Percentiles rank a stretch among this genome's conserved stretches.
Conservation (phyloP, 2,888 invertebrate genomes). For the Pemphredon lugubris region DNA sequence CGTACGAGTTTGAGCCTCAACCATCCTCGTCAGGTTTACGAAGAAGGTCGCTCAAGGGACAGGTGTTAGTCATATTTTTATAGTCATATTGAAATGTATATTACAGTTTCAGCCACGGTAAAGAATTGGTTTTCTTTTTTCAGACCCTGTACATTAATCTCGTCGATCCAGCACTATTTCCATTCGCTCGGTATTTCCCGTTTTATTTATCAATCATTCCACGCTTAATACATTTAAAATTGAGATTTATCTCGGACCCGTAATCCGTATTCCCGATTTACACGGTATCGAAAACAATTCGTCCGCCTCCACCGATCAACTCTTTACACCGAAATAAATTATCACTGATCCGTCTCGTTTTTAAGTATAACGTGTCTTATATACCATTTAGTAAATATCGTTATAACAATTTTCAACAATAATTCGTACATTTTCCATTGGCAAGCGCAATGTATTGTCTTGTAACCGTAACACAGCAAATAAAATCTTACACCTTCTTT, state of each 20-base stretch:
- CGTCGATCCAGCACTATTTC: too few species aligned
- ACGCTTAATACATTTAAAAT: slow-evolving; percentile 5
- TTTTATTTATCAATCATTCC: slow-evolving; percentile 5
- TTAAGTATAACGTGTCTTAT: slow-evolving; percentile 26
- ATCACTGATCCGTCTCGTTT: background rate
- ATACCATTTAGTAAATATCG: slow-evolving; percentile 16
- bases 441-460: slow-evolving; percentile 61
- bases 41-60: too few species aligned
- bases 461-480: slow-evolving; percentile 49
- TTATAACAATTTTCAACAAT: slow-evolving; percentile 44
- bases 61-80: too few species aligned
- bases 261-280: slow-evolving; percentile 26
- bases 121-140: too few species aligned
- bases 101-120: too few species aligned
- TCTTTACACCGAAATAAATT: background rate
- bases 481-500: slow-evolving; percentile 34
- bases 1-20: too few species aligned
- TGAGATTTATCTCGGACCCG: slow-evolving; percentile 22
- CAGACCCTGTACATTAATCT: too few species aligned
- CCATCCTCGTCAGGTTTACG: too few species aligned
- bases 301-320: background rate
- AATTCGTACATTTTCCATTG: slow-evolving; percentile 49
- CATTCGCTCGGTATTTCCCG: too few species aligned
- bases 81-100: too few species aligned
- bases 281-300: slow-evolving; percentile 25